Conservation (phyloP, 2,113 vertebrate genomes). For the Rutilus rutilus region DNA sequence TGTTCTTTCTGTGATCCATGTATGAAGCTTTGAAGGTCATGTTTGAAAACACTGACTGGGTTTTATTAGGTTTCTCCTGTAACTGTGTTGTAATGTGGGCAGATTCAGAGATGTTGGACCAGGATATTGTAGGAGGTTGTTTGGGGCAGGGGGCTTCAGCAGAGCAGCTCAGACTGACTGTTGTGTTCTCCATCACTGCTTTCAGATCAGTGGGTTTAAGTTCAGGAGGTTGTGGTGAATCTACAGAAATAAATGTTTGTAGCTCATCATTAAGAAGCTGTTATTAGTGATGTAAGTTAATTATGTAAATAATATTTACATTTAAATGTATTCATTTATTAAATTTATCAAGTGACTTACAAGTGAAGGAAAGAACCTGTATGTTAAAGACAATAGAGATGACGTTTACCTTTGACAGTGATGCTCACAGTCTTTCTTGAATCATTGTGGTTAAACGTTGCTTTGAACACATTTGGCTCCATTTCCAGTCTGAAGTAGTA, state of each 20-base stretch:
- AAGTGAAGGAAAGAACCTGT: slow-evolving; percentile 15
- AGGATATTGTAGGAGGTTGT: slow-evolving; percentile 16
- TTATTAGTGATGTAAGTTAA: not conserved
- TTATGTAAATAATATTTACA: not conserved
- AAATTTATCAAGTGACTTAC: not conserved
- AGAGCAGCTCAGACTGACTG: not conserved
- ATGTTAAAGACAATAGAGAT: not conserved
- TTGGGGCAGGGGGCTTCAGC: slow-evolving; percentile 23
- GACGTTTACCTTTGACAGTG: slow-evolving; percentile 50
- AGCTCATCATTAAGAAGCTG: not conserved
- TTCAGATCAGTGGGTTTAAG: not conserved
- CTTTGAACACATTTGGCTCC: rapidly evolving
- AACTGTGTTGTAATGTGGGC: slow-evolving; percentile 5
- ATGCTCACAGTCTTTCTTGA: slow-evolving; percentile 23
- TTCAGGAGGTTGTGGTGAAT: not conserved
- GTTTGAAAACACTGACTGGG: not conserved
- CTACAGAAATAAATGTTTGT: not conserved
- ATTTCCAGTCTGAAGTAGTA: slow-evolving; percentile 64
- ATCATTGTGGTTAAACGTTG: not conserved
- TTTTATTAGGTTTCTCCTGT: slow-evolving; percentile 22
- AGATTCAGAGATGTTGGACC: not conserved
- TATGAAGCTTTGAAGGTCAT: slow-evolving; percentile 45
- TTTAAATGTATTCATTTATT: not conserved
- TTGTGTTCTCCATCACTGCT: not conserved
- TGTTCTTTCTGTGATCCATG: slow-evolving; percentile 37